Evolutionary conservation across 2,113 vertebrate genomes (phyloP), one percentile per base, ranked within the genome.

Genomic region (Xiphias gladius): DNA sequence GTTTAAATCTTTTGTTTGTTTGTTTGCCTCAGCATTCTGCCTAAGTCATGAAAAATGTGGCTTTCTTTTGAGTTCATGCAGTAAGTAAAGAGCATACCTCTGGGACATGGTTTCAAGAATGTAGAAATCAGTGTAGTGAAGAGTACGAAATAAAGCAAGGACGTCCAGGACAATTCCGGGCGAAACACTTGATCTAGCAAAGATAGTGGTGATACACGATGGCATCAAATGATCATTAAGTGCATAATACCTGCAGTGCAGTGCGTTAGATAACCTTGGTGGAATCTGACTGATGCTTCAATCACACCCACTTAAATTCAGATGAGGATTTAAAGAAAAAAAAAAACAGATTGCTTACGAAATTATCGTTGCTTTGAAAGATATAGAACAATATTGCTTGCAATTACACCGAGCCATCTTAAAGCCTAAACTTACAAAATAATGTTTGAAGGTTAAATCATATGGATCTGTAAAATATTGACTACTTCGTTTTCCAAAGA

Each of bases 11-110:
- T 35, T 35, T 24, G 16, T 54, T 54, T n/a, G 22, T 54, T n/a
- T 46, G 43, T 46, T 46, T 46, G 52, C 22, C 9, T 24, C 22
- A 26, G 41, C 32, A 24, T 73, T 80, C 30, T 46, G 39, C 70
- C 58, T 48, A 41, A 30, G 52, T 22, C 20, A 43, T 52, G 39
- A 75, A 66, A n/a, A 75, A 75, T 55, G 22, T 28, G 74, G 55
- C 61, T 75, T 69, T 39, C 13, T 7, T 17, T 6, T 26, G 39
- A 46, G n/a, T 24, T 26, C 19, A 66, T 39, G 39, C 10, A 62
- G 16, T 62, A 73, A 8, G 62, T 39, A 41, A 52, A 75, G 11
- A 26, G 19, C 65, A 50, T 32, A 55, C 58, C 37, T 57, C 55
- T 19, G 64, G 54, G 52, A 32, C 24, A n/a, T 14, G 7, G n/a